Evolutionary conservation across 2,888 invertebrate species (phyloP), one percentile per base, ranked within the genome.

Genomic region (Conops quadrifasciatus): DNA sequence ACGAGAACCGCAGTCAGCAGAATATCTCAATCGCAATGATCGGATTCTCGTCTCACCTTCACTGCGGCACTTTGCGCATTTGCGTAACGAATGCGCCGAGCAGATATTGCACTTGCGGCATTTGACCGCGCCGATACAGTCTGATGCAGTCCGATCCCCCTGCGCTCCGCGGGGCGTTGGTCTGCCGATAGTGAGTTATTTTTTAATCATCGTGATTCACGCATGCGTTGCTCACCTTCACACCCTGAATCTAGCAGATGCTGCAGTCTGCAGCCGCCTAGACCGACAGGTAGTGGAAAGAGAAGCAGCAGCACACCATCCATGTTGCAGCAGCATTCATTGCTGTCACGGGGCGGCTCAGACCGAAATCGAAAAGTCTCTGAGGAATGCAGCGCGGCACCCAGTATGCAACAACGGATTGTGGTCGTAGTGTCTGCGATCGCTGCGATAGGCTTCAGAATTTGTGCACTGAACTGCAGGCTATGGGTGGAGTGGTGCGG

Each of bases 331-430:
- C n/a, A 64, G 19, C 19, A 24, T 13, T 60, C 64, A 15, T 28
- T 43, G 24, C 59, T 67, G 49, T 47, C 64, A 36, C 30, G 72
- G 45, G 72, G 67, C 63, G 71, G 71, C 65, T 56, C 24, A 81
- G 79, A 81, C 81, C 81, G 81, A 81, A 80, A 80, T 80, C 80
- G 79, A 81, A 81, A 80, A 81, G 78, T 76, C 79, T 76, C n/a
- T 78, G 53, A 26, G 45, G 45, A 64, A 63, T 64, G 43, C 28
- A n/a, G 19, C 43, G 36, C 19, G 45, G 28, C 26, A n/a, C 49
- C 47, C 30, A 24, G 15, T 30, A n/a, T 21, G 30, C 36, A 51
- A 45, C 47, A 15, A 47, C n/a, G 26, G 56, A 45, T 60, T 28
- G 68, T 19, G 60, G 45, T 53, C 43, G 63, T n/a, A 45, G 64